A percentile compares a stretch with the other conserved stretches of the same genome.
These are phyloP conservation scores for Liasis olivaceus DNA, from an alignment of 2,797 vertebrate species.

Conservation along the genomic window DNA sequence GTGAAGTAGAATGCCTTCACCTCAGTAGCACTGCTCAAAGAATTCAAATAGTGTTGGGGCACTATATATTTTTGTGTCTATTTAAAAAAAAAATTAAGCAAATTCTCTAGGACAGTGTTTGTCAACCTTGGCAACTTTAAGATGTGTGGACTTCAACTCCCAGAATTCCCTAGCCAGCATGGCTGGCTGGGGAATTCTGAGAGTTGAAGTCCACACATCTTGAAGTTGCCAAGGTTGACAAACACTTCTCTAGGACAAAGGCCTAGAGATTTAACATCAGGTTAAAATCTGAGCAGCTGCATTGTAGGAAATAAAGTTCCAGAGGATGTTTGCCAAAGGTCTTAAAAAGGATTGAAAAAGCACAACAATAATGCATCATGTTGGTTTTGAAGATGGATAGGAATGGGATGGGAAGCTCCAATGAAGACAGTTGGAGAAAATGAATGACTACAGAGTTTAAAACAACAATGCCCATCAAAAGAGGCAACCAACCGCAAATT, in stretches of 20 bases:
- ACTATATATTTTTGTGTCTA: conserved; percentile 15
- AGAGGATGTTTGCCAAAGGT: conserved; percentile 61
- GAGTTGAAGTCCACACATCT: too few relatives aligned
- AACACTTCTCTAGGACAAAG: not conserved
- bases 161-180: not conserved
- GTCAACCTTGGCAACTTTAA: too few relatives aligned
- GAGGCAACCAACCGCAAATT: conserved; percentile 44
- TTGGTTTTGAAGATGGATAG: conserved; percentile 46
- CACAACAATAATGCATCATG: not conserved
- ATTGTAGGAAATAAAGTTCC: conserved; percentile 31
- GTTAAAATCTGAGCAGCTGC: not conserved
- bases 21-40: not conserved
- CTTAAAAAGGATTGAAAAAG: conserved; percentile 35
- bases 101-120: not conserved
- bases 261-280: not conserved
- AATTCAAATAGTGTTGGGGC: not conserved
- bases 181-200: not conserved
- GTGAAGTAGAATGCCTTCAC: not conserved
- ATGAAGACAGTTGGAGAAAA: not conserved
- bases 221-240: too few relatives aligned
- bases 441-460: not conserved
- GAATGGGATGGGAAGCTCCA: conserved; percentile 15
- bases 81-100: conserved; percentile 9
- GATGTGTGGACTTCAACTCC: too few relatives aligned
- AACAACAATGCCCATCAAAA: conserved; percentile 55